Evolutionary conservation across 2,113 vertebrate genomes (phyloP), one percentile per base, ranked within the genome.

Genomic region (Alligator mississippiensis): DNA sequence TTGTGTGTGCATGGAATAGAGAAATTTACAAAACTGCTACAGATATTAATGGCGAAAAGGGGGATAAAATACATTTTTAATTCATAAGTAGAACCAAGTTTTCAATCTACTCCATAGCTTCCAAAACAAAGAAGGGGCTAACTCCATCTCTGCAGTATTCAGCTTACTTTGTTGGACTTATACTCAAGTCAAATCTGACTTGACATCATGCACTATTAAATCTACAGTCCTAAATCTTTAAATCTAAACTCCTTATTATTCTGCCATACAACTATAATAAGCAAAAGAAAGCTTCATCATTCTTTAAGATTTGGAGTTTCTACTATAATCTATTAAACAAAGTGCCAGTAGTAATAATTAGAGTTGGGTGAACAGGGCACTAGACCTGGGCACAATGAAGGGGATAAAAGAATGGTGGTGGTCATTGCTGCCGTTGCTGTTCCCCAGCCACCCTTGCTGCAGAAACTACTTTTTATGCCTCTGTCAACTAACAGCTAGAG

Each of bases 281-380:
- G 27, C n/a, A 82, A 25, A 55, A 14, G 57, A 13, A 93, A 77
- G 55, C 7, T 17, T 77, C 11, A 30, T 84, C 83, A 75, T 75
- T 5, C 59, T 3, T 10, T 58, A 77, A 82, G 61, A 58, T 68
- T 82, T 70, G 82, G 55, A 68, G 18, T 28, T 75, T 80, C 8
- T 93, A 87, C 57, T 38, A 54, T 80, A 88, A 81, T 63, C 54
- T 14, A 10, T 27, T 90, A n/a, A 74, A 82, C 8, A 78, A 78
- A 88, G 4, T 68, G 64, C 4, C 18, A 21, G 38, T 11, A 38
- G 30, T 9, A 47, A 47, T 47, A 47, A 47, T 47, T 47, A 47
- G 47, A 47, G 47, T 47, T 47, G 47, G 47, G 47, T 47, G 47
- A 47, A 47, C 47, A 47, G 47, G 47, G 22, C 30, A 38, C 17